A percentile compares a stretch with the other conserved stretches of the same genome.
Evolutionary conservation across 2,888 invertebrate genomes (phyloP).

Genomic region (Drosophila robusta): DNA sequence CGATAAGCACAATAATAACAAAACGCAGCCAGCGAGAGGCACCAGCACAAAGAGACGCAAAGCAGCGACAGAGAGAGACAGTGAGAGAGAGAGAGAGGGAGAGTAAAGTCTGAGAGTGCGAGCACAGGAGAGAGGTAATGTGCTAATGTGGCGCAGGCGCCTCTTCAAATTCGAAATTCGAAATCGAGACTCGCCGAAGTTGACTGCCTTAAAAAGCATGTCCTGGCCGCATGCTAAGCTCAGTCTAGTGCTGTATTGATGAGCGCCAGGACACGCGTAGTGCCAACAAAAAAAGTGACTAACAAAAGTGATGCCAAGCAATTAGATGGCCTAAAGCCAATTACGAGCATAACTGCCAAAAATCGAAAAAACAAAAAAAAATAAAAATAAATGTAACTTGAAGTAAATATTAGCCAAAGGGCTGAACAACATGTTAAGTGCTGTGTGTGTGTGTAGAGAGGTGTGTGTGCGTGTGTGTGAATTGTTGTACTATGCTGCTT

Average conservation of each 20-base stretch:
- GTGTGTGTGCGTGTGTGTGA: conserved; percentile 17
- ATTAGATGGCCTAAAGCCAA: conserved; percentile 38
- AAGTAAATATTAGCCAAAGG: conserved; percentile 13
- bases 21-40: conserved; percentile 45
- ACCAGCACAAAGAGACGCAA: conserved; percentile 2
- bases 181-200: conserved; percentile 28
- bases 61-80: not conserved
- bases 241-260: conserved; percentile 79
- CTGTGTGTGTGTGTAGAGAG: conserved; percentile 11
- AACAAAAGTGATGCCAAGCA: conserved; percentile 51
- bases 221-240: conserved; percentile 67
- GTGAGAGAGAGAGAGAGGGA: conserved; percentile 25
- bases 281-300: conserved; percentile 25
- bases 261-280: conserved; percentile 70
- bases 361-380: conserved; percentile 4
- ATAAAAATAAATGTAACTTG: conserved; percentile 32
- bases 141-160: conserved; percentile 54
- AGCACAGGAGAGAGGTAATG: conserved; percentile 1
- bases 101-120: conserved; percentile 23
- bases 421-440: conserved; percentile 11
- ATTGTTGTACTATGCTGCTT: conserved; percentile 22
- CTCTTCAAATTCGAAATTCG: conserved; percentile 57
- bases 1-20: conserved; percentile 78
- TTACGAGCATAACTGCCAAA: conserved; percentile 17
- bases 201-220: conserved; percentile 64